phyloP scores from a whole-genome alignment of 2,113 vertebrate species.

The Pseudois nayaur region DNA sequence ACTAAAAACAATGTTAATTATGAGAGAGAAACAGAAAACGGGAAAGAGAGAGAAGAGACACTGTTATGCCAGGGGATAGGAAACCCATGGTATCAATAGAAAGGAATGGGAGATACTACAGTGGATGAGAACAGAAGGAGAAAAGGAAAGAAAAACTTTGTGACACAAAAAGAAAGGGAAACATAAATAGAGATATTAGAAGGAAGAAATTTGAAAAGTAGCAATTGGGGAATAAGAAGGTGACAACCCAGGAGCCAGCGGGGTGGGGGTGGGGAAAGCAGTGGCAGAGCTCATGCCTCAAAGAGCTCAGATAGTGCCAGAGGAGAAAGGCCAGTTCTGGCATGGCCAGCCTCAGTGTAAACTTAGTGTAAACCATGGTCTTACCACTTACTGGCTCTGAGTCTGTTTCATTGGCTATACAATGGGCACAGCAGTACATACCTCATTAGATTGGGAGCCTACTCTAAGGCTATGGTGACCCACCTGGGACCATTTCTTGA shows the following conservation, averaged over 20 bases:
- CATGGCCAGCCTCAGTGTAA: neutral
- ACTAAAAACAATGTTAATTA: neutral
- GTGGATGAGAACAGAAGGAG: neutral
- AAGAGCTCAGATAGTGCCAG: neutral
- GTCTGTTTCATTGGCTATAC: neutral
- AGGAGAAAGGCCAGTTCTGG: neutral
- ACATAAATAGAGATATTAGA: neutral
- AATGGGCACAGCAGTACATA: neutral
- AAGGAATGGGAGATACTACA: neutral
- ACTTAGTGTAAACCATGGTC: neutral
- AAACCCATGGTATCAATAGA: neutral
- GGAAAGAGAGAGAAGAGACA: neutral
- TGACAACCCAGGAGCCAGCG: neutral
- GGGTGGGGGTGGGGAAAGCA: rapidly evolving
- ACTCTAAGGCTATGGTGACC: neutral
- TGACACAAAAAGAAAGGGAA: neutral
- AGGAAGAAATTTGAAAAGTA: neutral
- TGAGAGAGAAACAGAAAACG: neutral
- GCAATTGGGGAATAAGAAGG: neutral
- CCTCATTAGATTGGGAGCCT: neutral
- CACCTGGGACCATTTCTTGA: neutral
- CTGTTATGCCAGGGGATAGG: neutral
- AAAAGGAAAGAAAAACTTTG: neutral
- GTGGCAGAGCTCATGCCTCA: neutral
- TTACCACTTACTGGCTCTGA: neutral